These are phyloP conservation scores for Chondrosia reniformis DNA, from an alignment of 37 sponge, comb jelly and placozoan species.

Conservation along the genomic window DNA sequence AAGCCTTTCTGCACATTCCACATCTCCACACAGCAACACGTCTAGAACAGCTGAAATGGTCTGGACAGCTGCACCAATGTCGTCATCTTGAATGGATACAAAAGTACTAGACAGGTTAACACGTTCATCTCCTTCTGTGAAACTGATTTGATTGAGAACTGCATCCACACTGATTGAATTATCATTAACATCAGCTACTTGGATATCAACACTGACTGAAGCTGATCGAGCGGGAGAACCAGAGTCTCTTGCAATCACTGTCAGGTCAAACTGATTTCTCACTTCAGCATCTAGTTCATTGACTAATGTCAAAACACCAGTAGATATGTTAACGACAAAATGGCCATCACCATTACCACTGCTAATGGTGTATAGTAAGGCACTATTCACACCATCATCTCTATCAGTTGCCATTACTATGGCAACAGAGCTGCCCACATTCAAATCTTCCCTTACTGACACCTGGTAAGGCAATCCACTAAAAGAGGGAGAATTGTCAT, in stretches of 20 bases:
- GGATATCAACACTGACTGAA: background rate
- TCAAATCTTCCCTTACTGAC: constrained; percentile 29
- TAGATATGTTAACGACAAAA: constrained; percentile 35
- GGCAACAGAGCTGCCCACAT: constrained; percentile 14
- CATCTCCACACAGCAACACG: background rate
- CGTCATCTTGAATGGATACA: constrained; percentile 29
- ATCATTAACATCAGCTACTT: constrained; percentile 56
- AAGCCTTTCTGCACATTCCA: background rate
- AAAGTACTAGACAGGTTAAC: constrained; percentile 22
- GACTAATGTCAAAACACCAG: constrained; percentile 43
- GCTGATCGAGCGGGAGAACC: constrained; percentile 35
- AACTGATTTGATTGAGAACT: background rate
- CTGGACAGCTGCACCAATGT: constrained; percentile 17
- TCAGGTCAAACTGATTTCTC: background rate
- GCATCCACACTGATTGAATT: constrained; percentile 19
- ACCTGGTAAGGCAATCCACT: constrained; percentile 4
- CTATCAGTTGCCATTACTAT: constrained; percentile 45
- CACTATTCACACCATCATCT: constrained; percentile 44
- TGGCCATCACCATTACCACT: constrained; percentile 45
- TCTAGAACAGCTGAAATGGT: constrained; percentile 24
- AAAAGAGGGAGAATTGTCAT: constrained; percentile 36
- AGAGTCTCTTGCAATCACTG: constrained; percentile 36
- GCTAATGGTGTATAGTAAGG: constrained; percentile 35
- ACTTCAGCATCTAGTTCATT: constrained; percentile 13
- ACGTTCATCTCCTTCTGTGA: constrained; percentile 38